phyloP scores from a whole-genome alignment of 2,113 vertebrate species.

The Mus pahari region DNA sequence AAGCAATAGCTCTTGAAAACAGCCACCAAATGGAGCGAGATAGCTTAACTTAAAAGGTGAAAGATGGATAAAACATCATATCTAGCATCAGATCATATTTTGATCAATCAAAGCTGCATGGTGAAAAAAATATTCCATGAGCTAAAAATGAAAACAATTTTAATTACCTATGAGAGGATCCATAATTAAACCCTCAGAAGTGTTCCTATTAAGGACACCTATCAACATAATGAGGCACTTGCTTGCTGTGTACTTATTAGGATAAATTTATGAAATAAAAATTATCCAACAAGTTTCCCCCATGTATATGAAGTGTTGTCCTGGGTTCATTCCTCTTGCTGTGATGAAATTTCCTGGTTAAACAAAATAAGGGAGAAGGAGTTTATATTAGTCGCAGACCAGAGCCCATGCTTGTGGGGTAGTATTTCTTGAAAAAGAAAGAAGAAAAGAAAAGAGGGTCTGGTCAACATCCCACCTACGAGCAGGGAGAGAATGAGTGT shows the following conservation, averaged over 20 bases:
- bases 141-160: slow-evolving; percentile 46
- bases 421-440: not conserved
- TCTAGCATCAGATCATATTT: not conserved
- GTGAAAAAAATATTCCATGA: not conserved
- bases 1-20: not conserved
- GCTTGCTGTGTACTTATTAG: not conserved
- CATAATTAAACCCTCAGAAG: slow-evolving; percentile 45
- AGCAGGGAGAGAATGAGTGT: not conserved
- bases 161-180: not conserved
- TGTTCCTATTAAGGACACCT: not conserved
- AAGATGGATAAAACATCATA: not conserved
- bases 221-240: not conserved
- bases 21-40: not conserved
- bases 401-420: not conserved
- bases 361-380: not conserved
- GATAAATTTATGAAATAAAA: slow-evolving; percentile 43
- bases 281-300: not conserved
- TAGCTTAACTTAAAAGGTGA: not conserved
- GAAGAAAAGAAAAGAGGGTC: not conserved
- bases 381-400: not conserved
- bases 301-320: not conserved
- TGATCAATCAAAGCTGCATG: not conserved
- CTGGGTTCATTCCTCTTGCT: not conserved
- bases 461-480: not conserved
- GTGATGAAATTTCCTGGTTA: not conserved